phyloP scores from a whole-genome alignment of 2,797 vertebrate genomes.

The Liparis tanakae region DNA sequence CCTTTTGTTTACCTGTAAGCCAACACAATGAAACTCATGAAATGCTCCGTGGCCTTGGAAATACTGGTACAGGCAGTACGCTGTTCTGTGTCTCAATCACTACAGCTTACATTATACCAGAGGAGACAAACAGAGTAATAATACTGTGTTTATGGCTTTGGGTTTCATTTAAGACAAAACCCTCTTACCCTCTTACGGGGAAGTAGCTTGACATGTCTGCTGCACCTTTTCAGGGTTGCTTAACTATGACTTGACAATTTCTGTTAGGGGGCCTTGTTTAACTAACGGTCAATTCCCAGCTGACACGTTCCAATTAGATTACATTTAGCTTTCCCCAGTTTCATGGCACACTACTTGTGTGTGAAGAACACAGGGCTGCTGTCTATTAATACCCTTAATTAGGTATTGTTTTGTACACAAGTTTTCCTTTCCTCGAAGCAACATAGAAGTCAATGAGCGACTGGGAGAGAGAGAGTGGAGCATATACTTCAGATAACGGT shows the following conservation, averaged over 20 bases:
- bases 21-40: background rate
- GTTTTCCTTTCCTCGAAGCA: slow-evolving; percentile 28
- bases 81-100: too few species aligned
- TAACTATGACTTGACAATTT: slow-evolving; percentile 13
- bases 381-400: slow-evolving; percentile 42
- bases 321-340: slow-evolving; percentile 52
- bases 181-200: background rate
- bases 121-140: background rate
- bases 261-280: slow-evolving; percentile 17
- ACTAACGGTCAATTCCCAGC: slow-evolving; percentile 34
- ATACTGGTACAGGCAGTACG: background rate
- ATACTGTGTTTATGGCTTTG: background rate
- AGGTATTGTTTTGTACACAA: slow-evolving; percentile 12
- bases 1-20: background rate
- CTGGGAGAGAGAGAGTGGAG: slow-evolving; percentile 24
- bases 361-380: slow-evolving; percentile 45
- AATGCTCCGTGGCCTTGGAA: background rate
- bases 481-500: slow-evolving; percentile 41
- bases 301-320: slow-evolving; percentile 29
- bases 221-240: slow-evolving; percentile 1
- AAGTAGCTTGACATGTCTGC: slow-evolving; percentile 13
- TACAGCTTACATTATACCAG: background rate
- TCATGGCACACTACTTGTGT: slow-evolving; percentile 40
- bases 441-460: slow-evolving; percentile 41
- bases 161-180: background rate